Evolutionary conservation across 1,140 invertebrate species (phyloP).

Genomic region (Helicoverpa zea): DNA sequence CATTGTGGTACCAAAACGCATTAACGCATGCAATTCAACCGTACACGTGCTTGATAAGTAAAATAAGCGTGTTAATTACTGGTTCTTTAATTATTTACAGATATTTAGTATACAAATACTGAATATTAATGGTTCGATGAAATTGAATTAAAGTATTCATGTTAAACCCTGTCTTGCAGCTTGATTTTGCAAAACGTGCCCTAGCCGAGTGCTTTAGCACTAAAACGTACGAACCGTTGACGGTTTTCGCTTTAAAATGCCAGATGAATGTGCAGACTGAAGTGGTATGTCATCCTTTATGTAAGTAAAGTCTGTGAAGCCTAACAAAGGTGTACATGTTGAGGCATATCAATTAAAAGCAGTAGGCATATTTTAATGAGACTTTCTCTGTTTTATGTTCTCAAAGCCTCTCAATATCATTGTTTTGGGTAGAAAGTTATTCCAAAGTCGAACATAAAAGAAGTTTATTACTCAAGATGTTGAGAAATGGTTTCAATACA

Average conservation of each 20-base stretch:
- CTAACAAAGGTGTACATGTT: not conserved
- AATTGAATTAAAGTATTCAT: not conserved
- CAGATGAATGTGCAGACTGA: conserved; percentile 4
- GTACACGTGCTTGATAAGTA: conserved; percentile 54
- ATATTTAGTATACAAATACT: not conserved
- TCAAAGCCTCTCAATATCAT: conserved; percentile 9
- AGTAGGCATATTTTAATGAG: conserved; percentile 11
- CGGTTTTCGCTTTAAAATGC: conserved; percentile 4
- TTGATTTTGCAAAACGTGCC: not conserved
- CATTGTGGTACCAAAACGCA: conserved; percentile 58
- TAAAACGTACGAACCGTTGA: not conserved
- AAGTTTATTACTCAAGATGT: not conserved
- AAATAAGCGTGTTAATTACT: not conserved
- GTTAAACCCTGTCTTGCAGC: not conserved
- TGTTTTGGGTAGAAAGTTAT: conserved; percentile 24
- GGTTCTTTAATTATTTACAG: no score
- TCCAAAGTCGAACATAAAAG: not conserved
- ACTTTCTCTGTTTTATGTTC: conserved; percentile 41
- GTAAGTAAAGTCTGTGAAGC: conserved; percentile 2
- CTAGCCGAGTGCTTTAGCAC: not conserved
- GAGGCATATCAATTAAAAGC: conserved; percentile 37
- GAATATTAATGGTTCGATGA: no score
- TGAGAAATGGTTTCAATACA: not conserved
- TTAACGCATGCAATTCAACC: conserved; percentile 48
- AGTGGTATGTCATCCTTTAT: conserved; percentile 12